Evolutionary conservation across 2,113 vertebrate species (phyloP).

Genomic region (Vulpes ferrilata): DNA sequence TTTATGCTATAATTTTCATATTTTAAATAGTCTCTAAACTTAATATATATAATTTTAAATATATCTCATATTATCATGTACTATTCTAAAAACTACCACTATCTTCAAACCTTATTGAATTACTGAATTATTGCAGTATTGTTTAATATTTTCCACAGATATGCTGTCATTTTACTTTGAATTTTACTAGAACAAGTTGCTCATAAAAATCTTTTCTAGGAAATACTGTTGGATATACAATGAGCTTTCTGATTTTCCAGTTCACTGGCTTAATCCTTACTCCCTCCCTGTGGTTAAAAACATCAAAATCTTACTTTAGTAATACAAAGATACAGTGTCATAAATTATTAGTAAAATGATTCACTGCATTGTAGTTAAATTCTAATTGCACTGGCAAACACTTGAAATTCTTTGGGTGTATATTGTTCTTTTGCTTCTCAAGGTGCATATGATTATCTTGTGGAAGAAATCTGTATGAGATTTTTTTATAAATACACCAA

Average conservation of each 20-base stretch:
- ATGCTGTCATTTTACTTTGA: constrained; percentile 33
- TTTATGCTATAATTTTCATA: not conserved
- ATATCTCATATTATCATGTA: not conserved
- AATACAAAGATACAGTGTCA: constrained; percentile 58
- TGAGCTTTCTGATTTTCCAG: constrained; percentile 83
- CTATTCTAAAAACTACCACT: not conserved
- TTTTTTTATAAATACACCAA: not conserved
- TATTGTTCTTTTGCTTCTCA: not conserved
- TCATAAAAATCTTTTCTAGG: constrained; percentile 75
- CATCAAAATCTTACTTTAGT: constrained; percentile 61
- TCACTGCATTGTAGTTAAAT: constrained; percentile 28
- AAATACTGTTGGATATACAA: constrained; percentile 70
- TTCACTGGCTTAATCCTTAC: constrained; percentile 78
- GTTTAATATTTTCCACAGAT: constrained; percentile 53
- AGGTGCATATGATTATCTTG: not conserved
- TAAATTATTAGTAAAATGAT: constrained; percentile 67
- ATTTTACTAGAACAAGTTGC: constrained; percentile 72
- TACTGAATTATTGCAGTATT: not conserved
- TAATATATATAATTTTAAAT: not conserved
- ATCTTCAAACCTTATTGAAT: not conserved
- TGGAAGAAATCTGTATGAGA: not conserved
- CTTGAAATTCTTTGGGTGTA: not conserved
- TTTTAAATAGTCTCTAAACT: not conserved
- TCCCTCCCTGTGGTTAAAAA: constrained; percentile 61
- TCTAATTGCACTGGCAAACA: constrained; percentile 40